phyloP scores from a whole-genome alignment of 1,140 invertebrate species.

The Drosophila ananassae region DNA sequence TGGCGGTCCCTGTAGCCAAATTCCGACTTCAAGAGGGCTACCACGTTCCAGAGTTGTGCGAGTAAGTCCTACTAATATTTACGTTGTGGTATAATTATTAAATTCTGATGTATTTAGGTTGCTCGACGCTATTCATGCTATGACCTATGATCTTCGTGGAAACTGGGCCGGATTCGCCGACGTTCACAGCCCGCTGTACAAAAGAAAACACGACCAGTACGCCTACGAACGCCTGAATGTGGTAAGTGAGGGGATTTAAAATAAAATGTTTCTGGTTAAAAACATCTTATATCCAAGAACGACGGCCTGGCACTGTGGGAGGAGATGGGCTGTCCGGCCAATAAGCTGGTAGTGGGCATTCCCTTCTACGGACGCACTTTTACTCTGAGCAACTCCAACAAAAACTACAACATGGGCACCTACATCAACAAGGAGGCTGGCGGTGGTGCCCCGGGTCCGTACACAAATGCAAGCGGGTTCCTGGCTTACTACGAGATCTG shows the following conservation, averaged over 20 bases:
- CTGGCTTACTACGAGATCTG: conserved; percentile 97
- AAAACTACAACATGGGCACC: conserved; percentile 91
- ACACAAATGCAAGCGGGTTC: conserved; percentile 93
- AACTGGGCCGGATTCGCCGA: conserved; percentile 96
- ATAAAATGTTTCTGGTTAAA: conserved; percentile 15
- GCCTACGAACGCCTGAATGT: conserved; percentile 95
- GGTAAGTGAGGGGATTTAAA: conserved; percentile 86
- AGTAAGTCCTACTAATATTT: conserved; percentile 86
- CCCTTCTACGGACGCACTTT: conserved; percentile 94
- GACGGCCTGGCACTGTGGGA: conserved; percentile 94
- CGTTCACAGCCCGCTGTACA: conserved; percentile 93
- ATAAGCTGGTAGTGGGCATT: conserved; percentile 94
- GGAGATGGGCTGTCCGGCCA: conserved; percentile 92
- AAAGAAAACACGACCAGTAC: conserved; percentile 93
- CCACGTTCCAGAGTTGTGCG: conserved; percentile 93
- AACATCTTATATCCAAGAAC: conserved; percentile 86
- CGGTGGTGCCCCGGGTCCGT: conserved; percentile 92
- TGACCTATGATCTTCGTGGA: conserved; percentile 96
- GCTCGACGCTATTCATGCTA: conserved; percentile 93
- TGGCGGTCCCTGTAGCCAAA: conserved; percentile 93
- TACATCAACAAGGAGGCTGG: conserved; percentile 95
- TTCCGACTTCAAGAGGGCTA: conserved; percentile 94
- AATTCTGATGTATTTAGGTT: conserved; percentile 47
- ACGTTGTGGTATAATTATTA: not conserved
- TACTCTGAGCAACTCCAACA: conserved; percentile 91